A percentile compares a stretch with the other conserved stretches of the same genome.
Conservation (phyloP, 2,888 invertebrate genomes). For the Erpobdella octoculata region DNA sequence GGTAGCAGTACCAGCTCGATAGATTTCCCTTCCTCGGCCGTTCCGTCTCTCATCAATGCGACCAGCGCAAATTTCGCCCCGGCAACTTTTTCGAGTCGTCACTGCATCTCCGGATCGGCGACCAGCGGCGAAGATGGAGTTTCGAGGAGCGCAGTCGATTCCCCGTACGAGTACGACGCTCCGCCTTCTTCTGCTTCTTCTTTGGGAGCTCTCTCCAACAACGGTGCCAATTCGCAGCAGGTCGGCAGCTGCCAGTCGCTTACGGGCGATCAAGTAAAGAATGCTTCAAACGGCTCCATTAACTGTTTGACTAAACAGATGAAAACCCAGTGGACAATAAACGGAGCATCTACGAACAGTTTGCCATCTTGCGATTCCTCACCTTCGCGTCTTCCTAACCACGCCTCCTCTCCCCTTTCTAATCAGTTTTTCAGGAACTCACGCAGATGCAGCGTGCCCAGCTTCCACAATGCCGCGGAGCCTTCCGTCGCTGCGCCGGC, state of each 20-base stretch:
- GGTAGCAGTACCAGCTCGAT: constrained; percentile 16
- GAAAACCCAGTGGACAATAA: constrained; percentile 3
- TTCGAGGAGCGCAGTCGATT: constrained; percentile 48
- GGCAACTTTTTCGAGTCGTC: constrained; percentile 41
- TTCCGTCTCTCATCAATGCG: background rate
- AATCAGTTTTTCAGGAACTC: background rate
- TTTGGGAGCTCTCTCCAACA: background rate
- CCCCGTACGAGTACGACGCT: constrained; percentile 52
- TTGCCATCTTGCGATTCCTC: background rate
- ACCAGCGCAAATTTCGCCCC: background rate
- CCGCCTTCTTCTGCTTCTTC: constrained; percentile 33
- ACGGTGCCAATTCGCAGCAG: background rate
- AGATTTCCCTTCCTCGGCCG: background rate
- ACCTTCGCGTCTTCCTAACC: background rate
- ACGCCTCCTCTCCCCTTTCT: background rate
- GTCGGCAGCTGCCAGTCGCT: background rate
- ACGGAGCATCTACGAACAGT: background rate
- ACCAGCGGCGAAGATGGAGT: background rate
- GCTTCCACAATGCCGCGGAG: background rate
- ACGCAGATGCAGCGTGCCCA: constrained; percentile 18
- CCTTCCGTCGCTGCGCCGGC: background rate
- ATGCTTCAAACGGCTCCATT: background rate
- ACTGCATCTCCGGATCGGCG: constrained; percentile 45
- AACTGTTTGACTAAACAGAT: constrained; percentile 19
- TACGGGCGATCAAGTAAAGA: background rate